These are phyloP conservation scores for Zelostemma sp. DNA, from an alignment of 1,140 invertebrate species.

Conservation along the genomic window DNA sequence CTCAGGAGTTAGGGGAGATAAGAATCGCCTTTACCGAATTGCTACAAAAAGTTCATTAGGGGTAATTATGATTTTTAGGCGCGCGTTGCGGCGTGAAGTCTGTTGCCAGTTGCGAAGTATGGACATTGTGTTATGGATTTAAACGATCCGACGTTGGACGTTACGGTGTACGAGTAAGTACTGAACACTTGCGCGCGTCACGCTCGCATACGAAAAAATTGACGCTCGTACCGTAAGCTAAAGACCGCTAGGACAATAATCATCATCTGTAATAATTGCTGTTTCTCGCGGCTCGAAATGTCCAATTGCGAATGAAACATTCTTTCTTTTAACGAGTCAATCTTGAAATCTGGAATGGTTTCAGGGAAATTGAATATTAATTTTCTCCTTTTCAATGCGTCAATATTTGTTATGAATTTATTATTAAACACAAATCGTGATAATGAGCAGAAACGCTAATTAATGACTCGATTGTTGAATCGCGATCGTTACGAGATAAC, in stretches of 20 bases:
- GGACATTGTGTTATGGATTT: constrained; percentile 17
- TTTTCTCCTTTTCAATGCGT: too few species aligned
- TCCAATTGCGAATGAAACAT: background rate
- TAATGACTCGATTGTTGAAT: too few species aligned
- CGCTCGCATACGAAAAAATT: constrained; percentile 66
- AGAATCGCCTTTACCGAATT: background rate
- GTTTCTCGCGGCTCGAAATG: constrained; percentile 16
- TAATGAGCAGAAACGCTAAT: too few species aligned
- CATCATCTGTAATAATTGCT: constrained; percentile 61
- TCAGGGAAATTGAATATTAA: too few species aligned
- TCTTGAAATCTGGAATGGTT: background rate
- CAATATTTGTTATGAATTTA: too few species aligned
- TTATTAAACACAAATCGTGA: too few species aligned
- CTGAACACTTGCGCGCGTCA: constrained; percentile 57
- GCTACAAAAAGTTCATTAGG: background rate
- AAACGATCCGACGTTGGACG: constrained; percentile 23
- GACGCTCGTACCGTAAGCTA: constrained; percentile 63
- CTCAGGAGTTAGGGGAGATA: background rate
- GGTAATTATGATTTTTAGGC: background rate
- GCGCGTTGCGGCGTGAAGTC: constrained; percentile 20
- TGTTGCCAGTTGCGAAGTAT: constrained; percentile 10
- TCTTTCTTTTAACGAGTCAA: too few species aligned
- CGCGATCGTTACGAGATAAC: too few species aligned
- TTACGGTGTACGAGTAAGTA: constrained; percentile 39
- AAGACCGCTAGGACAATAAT: constrained; percentile 69